Base-by-base conservation (phyloP, 2,797 vertebrate genomes). In the Arctocebus calabarensis region DNA sequence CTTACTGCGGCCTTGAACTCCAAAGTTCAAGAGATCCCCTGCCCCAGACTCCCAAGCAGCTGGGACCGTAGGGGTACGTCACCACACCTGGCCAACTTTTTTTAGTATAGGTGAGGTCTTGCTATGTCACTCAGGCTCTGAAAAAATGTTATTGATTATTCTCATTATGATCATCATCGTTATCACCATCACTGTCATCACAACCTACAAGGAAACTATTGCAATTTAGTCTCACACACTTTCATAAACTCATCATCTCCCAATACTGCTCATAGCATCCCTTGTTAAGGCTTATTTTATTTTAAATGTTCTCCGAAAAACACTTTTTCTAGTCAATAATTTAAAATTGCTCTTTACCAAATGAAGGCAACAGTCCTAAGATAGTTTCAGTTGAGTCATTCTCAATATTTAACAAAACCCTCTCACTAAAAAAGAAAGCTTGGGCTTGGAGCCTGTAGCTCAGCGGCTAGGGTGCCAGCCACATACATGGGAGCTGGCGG, bases 301-400 rank as follows among this genome's bases (percentile, higher is more conserved):
- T 48, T 66, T 85, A 55, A 40, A 40, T 40, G 12, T 85, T 45
- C 23, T 77, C 73, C 78, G 43, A 89, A 71, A 34, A 91, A 74
- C 9, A 82, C 59, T 37, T 37, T 92, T 91, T 75, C 37, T 22
- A 92, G 66, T 57, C 61, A 88, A 66, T 71, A 94, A 64, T 84
- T 81, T 34, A 88, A 96, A 95, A 79, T 3, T 79, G 19, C 23
- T 92, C 66, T 95, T 88, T 86, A 77, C 86, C 71, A 88, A 82
- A 10, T 74, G 19, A 91, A 62, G 22, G 20, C 57, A 57, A 78
- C 16, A 78, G 40, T 68, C 25, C 37, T 22, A 3, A 57, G 57
- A 91, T 32, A 61, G 45, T 17, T 75, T 66, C 34, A 93, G 62
- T 62, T 73, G 82, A 92, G 85, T 5, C 55, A 92, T 37, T 70